Conservation (phyloP, 2,888 invertebrate species). For the Caenorhabditis sp. region DNA sequence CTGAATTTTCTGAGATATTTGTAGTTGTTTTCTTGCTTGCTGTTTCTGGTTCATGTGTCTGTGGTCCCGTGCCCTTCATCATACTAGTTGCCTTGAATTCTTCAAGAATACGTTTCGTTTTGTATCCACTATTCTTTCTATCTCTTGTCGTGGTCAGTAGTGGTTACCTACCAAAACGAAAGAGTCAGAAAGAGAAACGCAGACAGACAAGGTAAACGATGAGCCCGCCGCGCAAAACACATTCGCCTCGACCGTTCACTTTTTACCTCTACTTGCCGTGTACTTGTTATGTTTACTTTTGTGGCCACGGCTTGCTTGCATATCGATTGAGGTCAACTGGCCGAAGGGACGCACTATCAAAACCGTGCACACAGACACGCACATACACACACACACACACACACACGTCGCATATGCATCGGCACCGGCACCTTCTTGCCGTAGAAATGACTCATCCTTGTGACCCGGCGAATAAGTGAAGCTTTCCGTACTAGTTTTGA, state of each 20-base stretch:
- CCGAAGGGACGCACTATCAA: slow-evolving; percentile 48
- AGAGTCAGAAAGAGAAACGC: background rate
- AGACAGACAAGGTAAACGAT: background rate
- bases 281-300: slow-evolving; percentile 63
- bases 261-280: slow-evolving; percentile 36
- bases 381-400: background rate
- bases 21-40: too few species aligned
- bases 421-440: too few species aligned
- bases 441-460: slow-evolving; percentile 5
- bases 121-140: background rate
- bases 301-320: slow-evolving; percentile 43
- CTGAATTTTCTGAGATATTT: too few species aligned
- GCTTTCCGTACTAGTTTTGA: background rate
- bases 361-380: slow-evolving; percentile 24
- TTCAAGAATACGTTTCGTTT: too few species aligned
- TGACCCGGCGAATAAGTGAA: background rate
- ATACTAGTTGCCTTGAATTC: too few species aligned
- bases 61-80: too few species aligned
- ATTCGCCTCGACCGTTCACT: slow-evolving; percentile 14
- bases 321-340: slow-evolving; percentile 58
- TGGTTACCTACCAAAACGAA: background rate
- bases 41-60: too few species aligned
- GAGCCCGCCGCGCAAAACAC: background rate
- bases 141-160: background rate
- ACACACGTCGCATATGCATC: too few species aligned